A percentile compares a stretch with the other conserved stretches of the same genome.
Evolutionary conservation across 2,113 vertebrate species (phyloP).

Genomic region (Cyphomyrus discorhynchus): DNA sequence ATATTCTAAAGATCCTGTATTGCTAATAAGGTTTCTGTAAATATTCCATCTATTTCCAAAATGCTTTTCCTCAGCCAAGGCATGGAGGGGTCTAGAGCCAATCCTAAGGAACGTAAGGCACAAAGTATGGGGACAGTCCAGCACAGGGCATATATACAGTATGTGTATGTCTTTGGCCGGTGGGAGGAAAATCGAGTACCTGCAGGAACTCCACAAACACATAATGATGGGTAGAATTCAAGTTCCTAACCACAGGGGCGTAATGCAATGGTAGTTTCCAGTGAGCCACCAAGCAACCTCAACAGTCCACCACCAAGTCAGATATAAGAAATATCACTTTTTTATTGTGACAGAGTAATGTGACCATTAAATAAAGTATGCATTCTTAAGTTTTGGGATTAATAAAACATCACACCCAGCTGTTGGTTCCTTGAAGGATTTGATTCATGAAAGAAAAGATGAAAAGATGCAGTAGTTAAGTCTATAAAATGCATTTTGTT

Average conservation of each 20-base stretch:
- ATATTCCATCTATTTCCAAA: not conserved
- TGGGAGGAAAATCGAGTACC: not conserved
- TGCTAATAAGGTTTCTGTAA: not conserved
- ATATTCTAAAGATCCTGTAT: not conserved
- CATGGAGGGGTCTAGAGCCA: not conserved
- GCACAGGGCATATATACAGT: not conserved
- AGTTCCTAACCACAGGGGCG: not conserved
- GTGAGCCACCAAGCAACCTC: not conserved
- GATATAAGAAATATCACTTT: not conserved
- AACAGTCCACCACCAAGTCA: not conserved
- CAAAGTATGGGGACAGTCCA: not conserved
- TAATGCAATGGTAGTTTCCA: not conserved
- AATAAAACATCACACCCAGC: not conserved
- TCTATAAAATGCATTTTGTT: not conserved
- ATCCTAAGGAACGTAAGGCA: not conserved
- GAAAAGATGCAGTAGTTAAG: not conserved
- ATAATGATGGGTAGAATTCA: not conserved
- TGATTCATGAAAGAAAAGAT: not conserved
- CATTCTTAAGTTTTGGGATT: not conserved
- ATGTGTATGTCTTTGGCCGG: not conserved
- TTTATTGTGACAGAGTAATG: not conserved
- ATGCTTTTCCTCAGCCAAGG: not conserved
- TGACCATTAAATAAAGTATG: not conserved
- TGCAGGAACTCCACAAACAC: not conserved
- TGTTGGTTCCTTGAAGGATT: not conserved